phyloP scores from a whole-genome alignment of 2,797 vertebrate species.

The Lacerta viridis region DNA sequence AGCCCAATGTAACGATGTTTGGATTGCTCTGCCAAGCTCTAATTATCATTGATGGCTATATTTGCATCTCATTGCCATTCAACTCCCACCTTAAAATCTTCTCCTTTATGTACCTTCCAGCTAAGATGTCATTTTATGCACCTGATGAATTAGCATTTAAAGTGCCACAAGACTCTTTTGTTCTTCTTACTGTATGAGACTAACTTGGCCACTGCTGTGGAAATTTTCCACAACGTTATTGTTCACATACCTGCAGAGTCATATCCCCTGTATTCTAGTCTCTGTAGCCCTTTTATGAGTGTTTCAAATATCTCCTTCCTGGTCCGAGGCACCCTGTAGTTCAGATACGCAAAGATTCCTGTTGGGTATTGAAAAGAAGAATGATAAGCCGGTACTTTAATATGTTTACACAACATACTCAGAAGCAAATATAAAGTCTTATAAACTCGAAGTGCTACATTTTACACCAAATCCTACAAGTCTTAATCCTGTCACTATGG shows the following conservation, averaged over 20 bases:
- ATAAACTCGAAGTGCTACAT: neutral
- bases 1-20: no score
- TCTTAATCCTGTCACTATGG: constrained; percentile 18
- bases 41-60: no score
- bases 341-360: constrained; percentile 99
- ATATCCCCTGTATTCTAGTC: constrained; percentile 97
- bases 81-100: no score
- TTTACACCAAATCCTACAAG: neutral
- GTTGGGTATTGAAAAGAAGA: constrained; percentile 19
- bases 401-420: neutral
- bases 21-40: no score
- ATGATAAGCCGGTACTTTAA: neutral
- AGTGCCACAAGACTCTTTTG: no score
- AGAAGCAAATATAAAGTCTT: neutral
- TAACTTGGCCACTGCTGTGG: no score
- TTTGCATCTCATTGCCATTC: no score
- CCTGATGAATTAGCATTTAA: no score
- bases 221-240: neutral
- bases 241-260: constrained; percentile 93
- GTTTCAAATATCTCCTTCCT: constrained; percentile 94
- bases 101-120: no score
- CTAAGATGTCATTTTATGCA: no score
- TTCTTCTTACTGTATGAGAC: no score
- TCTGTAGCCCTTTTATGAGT: constrained; percentile 93
- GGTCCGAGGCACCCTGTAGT: constrained; percentile 93